Conservation (phyloP, 2,888 invertebrate species). For the Chydorus sphaericus region DNA sequence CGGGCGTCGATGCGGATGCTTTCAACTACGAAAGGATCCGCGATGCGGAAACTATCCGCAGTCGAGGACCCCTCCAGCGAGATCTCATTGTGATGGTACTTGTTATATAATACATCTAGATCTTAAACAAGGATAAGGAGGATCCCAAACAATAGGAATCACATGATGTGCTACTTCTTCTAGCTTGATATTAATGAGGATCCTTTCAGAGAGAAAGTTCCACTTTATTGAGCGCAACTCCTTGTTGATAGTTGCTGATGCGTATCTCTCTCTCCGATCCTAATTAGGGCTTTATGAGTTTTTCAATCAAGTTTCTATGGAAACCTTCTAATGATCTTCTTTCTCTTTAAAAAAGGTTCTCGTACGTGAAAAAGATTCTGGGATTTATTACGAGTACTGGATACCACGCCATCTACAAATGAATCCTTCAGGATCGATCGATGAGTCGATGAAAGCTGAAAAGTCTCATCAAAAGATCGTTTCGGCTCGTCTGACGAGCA, state of each 20-base stretch:
- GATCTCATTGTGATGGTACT: slow-evolving; percentile 28
- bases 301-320: too few species aligned
- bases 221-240: too few species aligned
- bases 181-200: too few species aligned
- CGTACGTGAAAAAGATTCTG: slow-evolving; percentile 28
- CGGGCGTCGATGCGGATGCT: slow-evolving; percentile 34
- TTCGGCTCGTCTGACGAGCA: neutral
- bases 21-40: slow-evolving; percentile 26
- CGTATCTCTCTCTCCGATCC: too few species aligned
- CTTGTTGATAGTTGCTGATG: too few species aligned
- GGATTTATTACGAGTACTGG: slow-evolving; percentile 29
- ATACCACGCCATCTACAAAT: slow-evolving; percentile 16
- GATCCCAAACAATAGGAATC: too few species aligned
- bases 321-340: too few species aligned
- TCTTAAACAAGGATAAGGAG: too few species aligned
- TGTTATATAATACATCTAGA: neutral
- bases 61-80: slow-evolving; percentile 27
- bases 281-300: too few species aligned
- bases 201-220: too few species aligned
- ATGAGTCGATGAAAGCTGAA: neutral
- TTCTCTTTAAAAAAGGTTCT: slow-evolving; percentile 29
- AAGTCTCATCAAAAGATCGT: neutral
- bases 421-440: neutral
- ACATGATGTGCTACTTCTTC: too few species aligned
- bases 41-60: slow-evolving; percentile 26